These are phyloP conservation scores for Enteromius treurensis DNA, from an alignment of 2,797 vertebrate genomes.

Conservation along the genomic window DNA sequence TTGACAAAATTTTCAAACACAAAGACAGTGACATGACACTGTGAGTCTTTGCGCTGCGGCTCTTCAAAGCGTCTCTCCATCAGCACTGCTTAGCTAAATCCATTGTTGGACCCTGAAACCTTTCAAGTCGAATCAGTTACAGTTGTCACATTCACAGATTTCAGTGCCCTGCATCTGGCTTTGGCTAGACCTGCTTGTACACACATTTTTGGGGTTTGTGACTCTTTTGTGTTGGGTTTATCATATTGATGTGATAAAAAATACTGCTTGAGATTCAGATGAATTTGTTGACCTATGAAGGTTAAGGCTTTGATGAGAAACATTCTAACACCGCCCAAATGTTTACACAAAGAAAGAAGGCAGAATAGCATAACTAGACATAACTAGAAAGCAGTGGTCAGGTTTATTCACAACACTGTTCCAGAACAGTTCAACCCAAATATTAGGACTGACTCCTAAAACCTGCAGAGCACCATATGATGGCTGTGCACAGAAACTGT, in stretches of 20 bases:
- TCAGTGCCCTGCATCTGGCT: conserved; percentile 21
- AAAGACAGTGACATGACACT: conserved; percentile 46
- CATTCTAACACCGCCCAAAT: no score
- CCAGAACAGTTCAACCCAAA: no score
- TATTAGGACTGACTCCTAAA: no score
- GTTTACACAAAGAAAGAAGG: background rate
- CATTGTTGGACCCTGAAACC: conserved; percentile 56
- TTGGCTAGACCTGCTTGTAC: conserved; percentile 22
- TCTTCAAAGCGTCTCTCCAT: conserved; percentile 53
- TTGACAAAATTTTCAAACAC: conserved; percentile 30
- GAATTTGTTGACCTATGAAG: conserved; percentile 1
- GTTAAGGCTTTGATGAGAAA: background rate
- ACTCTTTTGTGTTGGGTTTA: conserved; percentile 18
- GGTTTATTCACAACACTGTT: no score
- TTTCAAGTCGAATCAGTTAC: conserved; percentile 60
- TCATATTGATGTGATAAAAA: background rate
- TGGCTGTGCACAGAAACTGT: no score
- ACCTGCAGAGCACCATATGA: no score
- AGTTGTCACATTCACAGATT: conserved; percentile 51
- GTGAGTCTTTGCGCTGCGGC: conserved; percentile 43
- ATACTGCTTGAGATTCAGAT: background rate
- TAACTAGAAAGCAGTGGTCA: no score
- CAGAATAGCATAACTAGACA: no score
- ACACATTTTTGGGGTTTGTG: background rate
- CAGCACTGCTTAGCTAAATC: conserved; percentile 46